Evolutionary conservation across 2,113 vertebrate genomes (phyloP), one percentile per base, ranked within the genome.

Genomic region (Periophthalmodon schlosseri): DNA sequence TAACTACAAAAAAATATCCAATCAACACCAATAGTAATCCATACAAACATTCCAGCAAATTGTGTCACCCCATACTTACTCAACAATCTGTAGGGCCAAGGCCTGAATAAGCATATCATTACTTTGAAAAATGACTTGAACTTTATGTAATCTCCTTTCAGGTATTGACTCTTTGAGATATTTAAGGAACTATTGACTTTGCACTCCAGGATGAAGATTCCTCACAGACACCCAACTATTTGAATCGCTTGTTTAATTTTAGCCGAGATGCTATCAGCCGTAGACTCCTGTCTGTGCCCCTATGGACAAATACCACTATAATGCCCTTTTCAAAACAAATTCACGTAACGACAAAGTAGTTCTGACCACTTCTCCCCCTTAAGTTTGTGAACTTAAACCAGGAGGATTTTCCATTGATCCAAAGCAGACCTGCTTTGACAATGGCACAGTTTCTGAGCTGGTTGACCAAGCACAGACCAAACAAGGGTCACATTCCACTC

Each of bases 401-500:
- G 33, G 20, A 21, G 63, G 24, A 63, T 63, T 65, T 65, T 13
- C 33, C 2, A 3, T 44, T 44, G 34, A 73, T 64, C 54, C 15
- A 33, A 13, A 1, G 18, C 16, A 50, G n/a, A 72, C 79, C 74
- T 56, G 60, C 44, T 76, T 76, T 54, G n/a, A 80, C 34, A 52
- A 79, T 63, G 76, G 58, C 68, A 69, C 23, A 81, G 64, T 71
- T 67, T 33, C 46, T 65, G 52, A 24, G 50, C 23, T 23, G 33
- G 58, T 61, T 13, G 54, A 23, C 47, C 49, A 73, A 83, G 47
- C 75, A 83, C 64, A 47, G 60, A 77, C 80, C 46, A 78, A 49
- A 73, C 50, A 60, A 6, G 63, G 70, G 33, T 89, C 75, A 78
- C n/a, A 69, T 87, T 90, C 78, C 80, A 79, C 69, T 69, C 72